Percentiles rank a stretch among this genome's conserved stretches.
phyloP scores from a whole-genome alignment of 2,797 vertebrate genomes.

The Enteromius trimaculatus region DNA sequence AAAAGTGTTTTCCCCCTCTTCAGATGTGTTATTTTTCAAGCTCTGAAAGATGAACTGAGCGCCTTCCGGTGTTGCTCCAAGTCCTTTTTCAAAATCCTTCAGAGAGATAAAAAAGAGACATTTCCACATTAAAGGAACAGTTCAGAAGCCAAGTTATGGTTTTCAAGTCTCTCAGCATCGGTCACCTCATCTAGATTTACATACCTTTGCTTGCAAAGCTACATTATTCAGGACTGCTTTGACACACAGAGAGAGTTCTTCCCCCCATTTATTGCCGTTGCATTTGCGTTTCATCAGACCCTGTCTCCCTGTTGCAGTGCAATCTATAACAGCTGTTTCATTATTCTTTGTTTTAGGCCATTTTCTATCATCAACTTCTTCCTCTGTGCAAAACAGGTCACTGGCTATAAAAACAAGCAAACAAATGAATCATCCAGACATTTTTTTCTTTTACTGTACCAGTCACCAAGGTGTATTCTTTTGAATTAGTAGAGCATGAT shows the following conservation, averaged over 20 bases:
- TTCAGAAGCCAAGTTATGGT: not conserved
- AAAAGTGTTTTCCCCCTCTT: not conserved
- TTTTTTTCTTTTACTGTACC: not conserved
- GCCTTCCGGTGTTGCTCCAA: constrained; percentile 62
- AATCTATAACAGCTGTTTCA: constrained; percentile 61
- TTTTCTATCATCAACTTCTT: fast-evolving
- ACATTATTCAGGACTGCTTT: constrained; percentile 57
- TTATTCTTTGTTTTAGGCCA: constrained; percentile 73
- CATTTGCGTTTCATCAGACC: constrained; percentile 71
- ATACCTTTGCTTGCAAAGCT: constrained; percentile 63
- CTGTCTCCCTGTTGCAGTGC: constrained; percentile 27
- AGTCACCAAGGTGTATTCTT: not conserved
- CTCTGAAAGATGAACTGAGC: constrained; percentile 68
- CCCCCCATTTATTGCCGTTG: fast-evolving
- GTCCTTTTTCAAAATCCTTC: constrained; percentile 71
- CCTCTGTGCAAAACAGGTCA: constrained; percentile 41
- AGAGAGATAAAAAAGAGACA: constrained; percentile 30
- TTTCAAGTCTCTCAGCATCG: not conserved
- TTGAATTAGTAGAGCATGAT: not conserved
- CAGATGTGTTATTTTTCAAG: constrained; percentile 64
- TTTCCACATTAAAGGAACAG: not conserved
- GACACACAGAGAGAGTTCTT: constrained; percentile 60
- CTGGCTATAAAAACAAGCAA: constrained; percentile 29
- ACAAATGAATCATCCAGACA: not conserved
- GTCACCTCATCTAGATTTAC: constrained; percentile 35